A percentile compares a stretch with the other conserved stretches of the same genome.
phyloP scores from a whole-genome alignment of 1,140 invertebrate species.

The Hyles euphorbiae region DNA sequence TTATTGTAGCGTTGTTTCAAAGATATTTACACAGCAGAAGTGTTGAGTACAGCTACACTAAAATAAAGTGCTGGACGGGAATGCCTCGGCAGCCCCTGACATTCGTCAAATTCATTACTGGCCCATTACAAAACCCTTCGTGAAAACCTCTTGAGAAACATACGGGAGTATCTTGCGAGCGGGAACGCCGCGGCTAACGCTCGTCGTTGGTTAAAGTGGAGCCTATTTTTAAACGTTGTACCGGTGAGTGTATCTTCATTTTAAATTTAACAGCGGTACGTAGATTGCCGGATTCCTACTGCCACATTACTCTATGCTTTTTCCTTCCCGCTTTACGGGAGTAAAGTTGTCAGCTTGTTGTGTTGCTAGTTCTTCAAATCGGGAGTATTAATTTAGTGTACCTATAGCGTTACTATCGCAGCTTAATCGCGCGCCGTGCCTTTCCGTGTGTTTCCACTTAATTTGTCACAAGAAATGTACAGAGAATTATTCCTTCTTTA shows the following conservation, averaged over 20 bases:
- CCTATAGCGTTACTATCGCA: neutral
- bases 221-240: too few relatives aligned
- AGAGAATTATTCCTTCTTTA: slow-evolving; percentile 6
- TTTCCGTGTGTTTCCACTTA: slow-evolving; percentile 4
- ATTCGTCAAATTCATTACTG: slow-evolving; percentile 20
- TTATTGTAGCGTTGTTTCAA: too few relatives aligned
- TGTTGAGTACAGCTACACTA: neutral
- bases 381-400: too few relatives aligned
- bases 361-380: too few relatives aligned
- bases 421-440: neutral
- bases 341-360: too few relatives aligned
- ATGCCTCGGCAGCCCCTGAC: slow-evolving; percentile 1
- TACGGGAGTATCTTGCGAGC: neutral
- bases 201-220: too few relatives aligned
- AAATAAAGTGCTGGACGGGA: slow-evolving; percentile 12
- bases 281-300: too few relatives aligned
- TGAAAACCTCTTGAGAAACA: neutral
- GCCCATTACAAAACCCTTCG: slow-evolving; percentile 7
- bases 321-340: too few relatives aligned
- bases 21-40: neutral
- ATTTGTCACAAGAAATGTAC: slow-evolving; percentile 4
- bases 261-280: too few relatives aligned
- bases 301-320: too few relatives aligned
- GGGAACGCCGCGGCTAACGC: neutral
- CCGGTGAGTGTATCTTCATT: too few relatives aligned